phyloP scores from a whole-genome alignment of 2,888 invertebrate species.

The Shargacucullia verbasci region DNA sequence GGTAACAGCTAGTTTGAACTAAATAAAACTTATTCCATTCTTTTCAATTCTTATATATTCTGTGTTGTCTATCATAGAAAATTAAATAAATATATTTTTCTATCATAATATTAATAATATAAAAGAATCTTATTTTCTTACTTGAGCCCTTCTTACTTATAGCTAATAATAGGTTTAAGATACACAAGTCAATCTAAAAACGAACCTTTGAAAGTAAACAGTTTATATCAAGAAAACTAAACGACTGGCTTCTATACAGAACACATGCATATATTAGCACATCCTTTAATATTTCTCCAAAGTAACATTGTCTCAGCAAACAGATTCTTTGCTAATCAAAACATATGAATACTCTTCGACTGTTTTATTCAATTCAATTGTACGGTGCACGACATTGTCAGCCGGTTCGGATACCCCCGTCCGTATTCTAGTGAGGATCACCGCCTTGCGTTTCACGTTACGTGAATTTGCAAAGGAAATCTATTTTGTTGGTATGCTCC shows the following conservation, averaged over 20 bases:
- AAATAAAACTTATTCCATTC: no score
- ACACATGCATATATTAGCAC: constrained; percentile 36
- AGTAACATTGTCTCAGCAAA: constrained; percentile 43
- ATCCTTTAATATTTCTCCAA: constrained; percentile 46
- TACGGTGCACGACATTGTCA: constrained; percentile 60
- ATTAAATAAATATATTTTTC: no score
- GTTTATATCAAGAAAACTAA: constrained; percentile 25
- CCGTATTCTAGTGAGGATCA: constrained; percentile 55
- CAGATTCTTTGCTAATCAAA: constrained; percentile 59
- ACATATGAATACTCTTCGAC: constrained; percentile 62
- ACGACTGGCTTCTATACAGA: constrained; percentile 16
- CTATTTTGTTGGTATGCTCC: constrained; percentile 27
- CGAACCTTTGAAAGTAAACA: constrained; percentile 6
- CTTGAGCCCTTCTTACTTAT: no score
- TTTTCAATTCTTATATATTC: no score
- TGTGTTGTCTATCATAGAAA: no score
- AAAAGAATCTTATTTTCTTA: no score
- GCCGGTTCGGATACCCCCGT: constrained; percentile 48
- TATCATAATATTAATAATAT: no score
- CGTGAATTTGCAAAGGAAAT: constrained; percentile 38
- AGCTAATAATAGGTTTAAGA: not conserved
- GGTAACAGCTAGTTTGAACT: no score
- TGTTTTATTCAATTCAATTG: constrained; percentile 70
- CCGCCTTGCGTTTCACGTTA: constrained; percentile 35
- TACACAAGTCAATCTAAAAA: not conserved